These are phyloP conservation scores for Campylomormyrus numenius DNA, from an alignment of 2,113 vertebrate genomes.

Conservation along the genomic window DNA sequence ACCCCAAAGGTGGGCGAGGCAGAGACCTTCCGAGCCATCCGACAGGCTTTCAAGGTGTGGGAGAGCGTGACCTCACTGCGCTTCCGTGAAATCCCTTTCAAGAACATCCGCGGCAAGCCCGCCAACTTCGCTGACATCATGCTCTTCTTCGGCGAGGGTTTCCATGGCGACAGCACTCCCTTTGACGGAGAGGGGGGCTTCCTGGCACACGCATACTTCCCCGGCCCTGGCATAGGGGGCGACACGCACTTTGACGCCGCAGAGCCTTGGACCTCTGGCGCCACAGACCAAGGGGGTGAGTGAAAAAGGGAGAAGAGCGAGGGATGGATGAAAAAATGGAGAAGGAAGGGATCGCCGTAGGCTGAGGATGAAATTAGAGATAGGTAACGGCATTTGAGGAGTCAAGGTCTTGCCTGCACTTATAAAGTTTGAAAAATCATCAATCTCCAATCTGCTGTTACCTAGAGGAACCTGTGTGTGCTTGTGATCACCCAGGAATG, in stretches of 20 bases:
- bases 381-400: neutral
- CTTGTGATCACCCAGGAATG: neutral
- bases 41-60: constrained; percentile 79
- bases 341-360: neutral
- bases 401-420: neutral
- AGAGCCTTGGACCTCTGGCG: constrained; percentile 79
- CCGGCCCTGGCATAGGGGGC: constrained; percentile 76
- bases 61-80: constrained; percentile 67
- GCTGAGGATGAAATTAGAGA: neutral
- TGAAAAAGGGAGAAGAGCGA: neutral
- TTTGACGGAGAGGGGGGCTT: constrained; percentile 86
- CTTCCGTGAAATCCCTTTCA: constrained; percentile 79
- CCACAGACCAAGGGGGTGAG: constrained; percentile 74
- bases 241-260: constrained; percentile 87
- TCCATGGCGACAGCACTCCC: constrained; percentile 84
- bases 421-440: neutral
- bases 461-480: neutral
- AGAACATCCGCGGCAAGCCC: constrained; percentile 65
- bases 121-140: constrained; percentile 84
- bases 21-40: constrained; percentile 71
- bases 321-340: constrained; percentile 17
- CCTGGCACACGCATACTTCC: constrained; percentile 86
- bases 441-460: neutral
- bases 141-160: constrained; percentile 81
- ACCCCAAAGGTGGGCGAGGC: constrained; percentile 70